A percentile compares a stretch with the other conserved stretches of the same genome.
These are phyloP conservation scores for Zaprionus inermis DNA, from an alignment of 1,140 invertebrate genomes.

Conservation along the genomic window DNA sequence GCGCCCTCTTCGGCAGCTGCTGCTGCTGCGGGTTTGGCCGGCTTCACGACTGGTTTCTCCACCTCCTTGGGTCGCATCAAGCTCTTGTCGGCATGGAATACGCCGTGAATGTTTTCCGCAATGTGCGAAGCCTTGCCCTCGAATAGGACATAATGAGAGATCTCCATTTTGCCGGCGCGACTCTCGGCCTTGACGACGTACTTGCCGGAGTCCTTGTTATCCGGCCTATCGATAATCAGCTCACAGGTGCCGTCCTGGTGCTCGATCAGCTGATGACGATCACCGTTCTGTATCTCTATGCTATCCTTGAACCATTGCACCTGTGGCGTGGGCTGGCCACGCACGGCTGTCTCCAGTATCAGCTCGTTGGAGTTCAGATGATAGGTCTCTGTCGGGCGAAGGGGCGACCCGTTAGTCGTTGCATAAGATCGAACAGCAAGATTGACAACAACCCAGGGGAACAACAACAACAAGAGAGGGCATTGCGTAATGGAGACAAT, in stretches of 20 bases:
- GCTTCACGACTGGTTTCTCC: conserved; percentile 56
- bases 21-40: conserved; percentile 11
- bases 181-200: conserved; percentile 78
- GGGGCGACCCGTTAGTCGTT: conserved; percentile 24
- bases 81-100: conserved; percentile 82
- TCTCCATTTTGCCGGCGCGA: conserved; percentile 78
- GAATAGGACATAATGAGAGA: conserved; percentile 74
- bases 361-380: conserved; percentile 81
- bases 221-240: conserved; percentile 75
- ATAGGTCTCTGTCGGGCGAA: conserved; percentile 72
- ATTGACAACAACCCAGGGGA: conserved; percentile 8
- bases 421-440: conserved; percentile 37
- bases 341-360: conserved; percentile 85
- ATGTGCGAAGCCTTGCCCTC: conserved; percentile 75
- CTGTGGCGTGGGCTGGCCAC: conserved; percentile 91
- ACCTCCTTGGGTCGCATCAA: conserved; percentile 70
- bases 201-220: conserved; percentile 76
- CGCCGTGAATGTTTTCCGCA: conserved; percentile 82
- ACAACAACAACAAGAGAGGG: conserved; percentile 6
- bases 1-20: conserved; percentile 32
- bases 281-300: conserved; percentile 84
- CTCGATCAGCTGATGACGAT: conserved; percentile 65
- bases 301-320: conserved; percentile 94
- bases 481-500: conserved; percentile 55
- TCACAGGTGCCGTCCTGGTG: conserved; percentile 78